Evolutionary conservation across 2,113 vertebrate species (phyloP).

Genomic region (Arizona elegans): DNA sequence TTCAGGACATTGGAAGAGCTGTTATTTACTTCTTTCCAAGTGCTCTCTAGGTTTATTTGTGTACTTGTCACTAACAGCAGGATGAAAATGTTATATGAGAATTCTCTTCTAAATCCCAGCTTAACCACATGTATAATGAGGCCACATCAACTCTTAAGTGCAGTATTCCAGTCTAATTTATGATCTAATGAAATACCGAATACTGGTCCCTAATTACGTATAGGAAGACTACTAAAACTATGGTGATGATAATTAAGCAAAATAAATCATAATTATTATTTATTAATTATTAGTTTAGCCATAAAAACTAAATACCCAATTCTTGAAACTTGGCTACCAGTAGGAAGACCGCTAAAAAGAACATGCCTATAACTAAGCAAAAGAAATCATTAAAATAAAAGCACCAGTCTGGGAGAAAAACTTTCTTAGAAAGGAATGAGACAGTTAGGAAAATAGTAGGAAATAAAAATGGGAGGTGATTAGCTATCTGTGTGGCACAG

Average conservation of each 20-base stretch:
- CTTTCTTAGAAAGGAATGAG: not conserved
- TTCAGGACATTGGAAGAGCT: not conserved
- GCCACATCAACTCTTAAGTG: not conserved
- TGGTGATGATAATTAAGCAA: not conserved
- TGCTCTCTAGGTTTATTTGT: not conserved
- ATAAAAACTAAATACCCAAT: not conserved
- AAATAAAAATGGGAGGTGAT: not conserved
- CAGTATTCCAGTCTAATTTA: not conserved
- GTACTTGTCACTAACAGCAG: not conserved
- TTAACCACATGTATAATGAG: not conserved
- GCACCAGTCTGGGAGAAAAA: not conserved
- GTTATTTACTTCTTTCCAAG: not conserved
- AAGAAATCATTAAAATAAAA: not conserved
- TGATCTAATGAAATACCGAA: not conserved
- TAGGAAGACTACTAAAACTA: not conserved
- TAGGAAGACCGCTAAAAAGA: not conserved
- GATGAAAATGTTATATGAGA: not conserved
- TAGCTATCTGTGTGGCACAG: not conserved
- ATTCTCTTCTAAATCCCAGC: not conserved
- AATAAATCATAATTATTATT: not conserved
- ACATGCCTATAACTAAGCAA: not conserved
- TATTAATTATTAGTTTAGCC: not conserved
- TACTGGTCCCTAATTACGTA: not conserved
- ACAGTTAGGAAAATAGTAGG: not conserved
- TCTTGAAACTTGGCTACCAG: not conserved